A percentile compares a stretch with the other conserved stretches of the same genome.
phyloP scores from a whole-genome alignment of 1,140 invertebrate genomes.

The Leptonema lineaticorne region DNA sequence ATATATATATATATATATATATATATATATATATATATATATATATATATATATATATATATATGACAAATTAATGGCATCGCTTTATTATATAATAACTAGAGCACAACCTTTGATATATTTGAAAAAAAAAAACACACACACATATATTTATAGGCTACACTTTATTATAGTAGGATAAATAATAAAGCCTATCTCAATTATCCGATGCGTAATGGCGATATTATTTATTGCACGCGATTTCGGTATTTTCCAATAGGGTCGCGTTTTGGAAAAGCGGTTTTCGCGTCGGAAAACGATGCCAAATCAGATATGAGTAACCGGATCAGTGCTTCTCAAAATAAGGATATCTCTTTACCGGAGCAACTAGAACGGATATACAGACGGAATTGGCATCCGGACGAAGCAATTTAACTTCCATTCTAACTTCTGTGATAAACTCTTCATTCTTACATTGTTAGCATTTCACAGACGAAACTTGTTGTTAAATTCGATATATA shows the following conservation, averaged over 20 bases:
- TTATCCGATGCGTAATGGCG: too few species aligned
- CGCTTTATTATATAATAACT: too few species aligned
- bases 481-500: too few species aligned
- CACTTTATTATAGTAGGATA: too few species aligned
- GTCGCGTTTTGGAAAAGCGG: not conserved
- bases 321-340: conserved; percentile 16
- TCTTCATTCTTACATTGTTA: conserved; percentile 5
- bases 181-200: too few species aligned
- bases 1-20: not conserved
- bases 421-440: not conserved
- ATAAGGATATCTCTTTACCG: not conserved
- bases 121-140: too few species aligned
- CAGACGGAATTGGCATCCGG: not conserved
- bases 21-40: conserved; percentile 1
- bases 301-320: conserved; percentile 19
- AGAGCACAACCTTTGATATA: too few species aligned
- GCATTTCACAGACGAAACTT: not conserved
- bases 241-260: too few species aligned
- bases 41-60: not conserved
- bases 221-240: too few species aligned
- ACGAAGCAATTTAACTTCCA: conserved; percentile 8
- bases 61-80: not conserved
- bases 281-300: not conserved
- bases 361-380: not conserved
- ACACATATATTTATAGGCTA: too few species aligned